A percentile compares a stretch with the other conserved stretches of the same genome.
Conservation (phyloP, 2,888 invertebrate species). For the Morpho deidamia region DNA sequence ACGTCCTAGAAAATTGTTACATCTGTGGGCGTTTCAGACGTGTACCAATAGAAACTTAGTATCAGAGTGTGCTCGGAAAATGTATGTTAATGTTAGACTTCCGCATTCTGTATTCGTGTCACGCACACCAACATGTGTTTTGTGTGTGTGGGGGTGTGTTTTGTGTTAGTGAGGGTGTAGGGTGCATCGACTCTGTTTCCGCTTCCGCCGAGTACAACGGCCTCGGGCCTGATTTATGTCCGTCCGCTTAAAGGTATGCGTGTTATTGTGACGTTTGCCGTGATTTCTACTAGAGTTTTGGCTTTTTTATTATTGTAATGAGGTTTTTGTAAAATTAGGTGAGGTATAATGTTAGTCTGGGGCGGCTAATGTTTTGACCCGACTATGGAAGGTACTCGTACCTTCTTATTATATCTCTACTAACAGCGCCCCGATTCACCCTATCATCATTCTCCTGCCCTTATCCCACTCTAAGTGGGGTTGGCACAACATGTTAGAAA, state of each 20-base stretch:
- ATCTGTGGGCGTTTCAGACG: slow-evolving; percentile 39
- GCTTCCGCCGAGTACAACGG: slow-evolving; percentile 68
- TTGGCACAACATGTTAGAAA: too few species aligned
- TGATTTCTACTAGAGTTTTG: slow-evolving; percentile 37
- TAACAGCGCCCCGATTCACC: too few species aligned
- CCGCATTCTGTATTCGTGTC: slow-evolving; percentile 67
- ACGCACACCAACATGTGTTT: slow-evolving; percentile 39
- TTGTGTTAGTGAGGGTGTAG: slow-evolving; percentile 42
- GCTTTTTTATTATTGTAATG: slow-evolving; percentile 26
- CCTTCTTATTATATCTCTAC: too few species aligned
- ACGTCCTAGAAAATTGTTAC: slow-evolving; percentile 37
- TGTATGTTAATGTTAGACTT: slow-evolving; percentile 70
- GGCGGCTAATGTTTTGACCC: neutral
- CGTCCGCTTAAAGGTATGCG: slow-evolving; percentile 61
- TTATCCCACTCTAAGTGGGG: too few species aligned
- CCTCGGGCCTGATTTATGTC: slow-evolving; percentile 67
- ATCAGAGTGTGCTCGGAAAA: slow-evolving; percentile 53
- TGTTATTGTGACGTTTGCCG: slow-evolving; percentile 58
- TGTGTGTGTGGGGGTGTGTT: slow-evolving; percentile 15
- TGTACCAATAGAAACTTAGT: slow-evolving; percentile 28
- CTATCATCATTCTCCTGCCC: too few species aligned
- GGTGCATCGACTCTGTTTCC: slow-evolving; percentile 75
- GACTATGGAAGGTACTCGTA: too few species aligned
- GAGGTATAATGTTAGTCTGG: neutral
- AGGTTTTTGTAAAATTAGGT: slow-evolving; percentile 3